These are phyloP conservation scores for Romanogobio albipinnatus DNA, from an alignment of 2,113 vertebrate species.

Conservation along the genomic window DNA sequence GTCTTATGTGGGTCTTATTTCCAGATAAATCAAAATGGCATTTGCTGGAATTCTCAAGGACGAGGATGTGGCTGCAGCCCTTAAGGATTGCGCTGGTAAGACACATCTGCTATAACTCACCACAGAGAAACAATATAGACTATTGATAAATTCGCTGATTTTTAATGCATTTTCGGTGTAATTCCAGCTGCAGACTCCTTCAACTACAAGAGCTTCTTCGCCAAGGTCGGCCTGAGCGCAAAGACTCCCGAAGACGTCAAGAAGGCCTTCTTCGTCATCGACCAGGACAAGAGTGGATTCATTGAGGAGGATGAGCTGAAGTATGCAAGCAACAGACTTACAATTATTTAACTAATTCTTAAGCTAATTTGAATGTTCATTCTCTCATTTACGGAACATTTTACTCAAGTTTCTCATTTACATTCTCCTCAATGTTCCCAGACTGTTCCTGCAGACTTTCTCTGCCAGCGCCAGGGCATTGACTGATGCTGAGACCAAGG, in stretches of 20 bases:
- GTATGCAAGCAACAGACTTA: constrained; percentile 62
- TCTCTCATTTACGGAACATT: neutral
- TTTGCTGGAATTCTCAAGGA: constrained; percentile 72
- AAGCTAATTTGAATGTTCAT: neutral
- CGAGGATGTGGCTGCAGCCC: constrained; percentile 70
- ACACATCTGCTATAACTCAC: neutral
- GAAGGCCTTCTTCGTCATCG: constrained; percentile 75
- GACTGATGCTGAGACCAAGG: constrained; percentile 66
- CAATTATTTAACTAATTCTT: neutral
- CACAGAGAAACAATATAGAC: neutral
- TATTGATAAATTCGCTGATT: neutral
- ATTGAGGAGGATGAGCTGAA: constrained; percentile 78
- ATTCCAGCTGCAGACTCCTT: constrained; percentile 76
- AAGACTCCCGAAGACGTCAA: constrained; percentile 72
- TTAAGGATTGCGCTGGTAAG: constrained; percentile 70
- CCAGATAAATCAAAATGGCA: constrained; percentile 62
- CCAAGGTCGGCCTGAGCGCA: constrained; percentile 68
- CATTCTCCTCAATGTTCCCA: constrained; percentile 32
- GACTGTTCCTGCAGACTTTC: constrained; percentile 71
- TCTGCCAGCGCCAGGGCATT: constrained; percentile 62
- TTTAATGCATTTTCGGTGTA: constrained; percentile 21
- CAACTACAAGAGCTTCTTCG: constrained; percentile 76
- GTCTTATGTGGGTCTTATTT: constrained; percentile 2
- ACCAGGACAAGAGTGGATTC: constrained; percentile 77
- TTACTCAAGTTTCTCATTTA: neutral